Conservation (phyloP, 2,797 vertebrate species). For the Spondyliosoma cantharus region DNA sequence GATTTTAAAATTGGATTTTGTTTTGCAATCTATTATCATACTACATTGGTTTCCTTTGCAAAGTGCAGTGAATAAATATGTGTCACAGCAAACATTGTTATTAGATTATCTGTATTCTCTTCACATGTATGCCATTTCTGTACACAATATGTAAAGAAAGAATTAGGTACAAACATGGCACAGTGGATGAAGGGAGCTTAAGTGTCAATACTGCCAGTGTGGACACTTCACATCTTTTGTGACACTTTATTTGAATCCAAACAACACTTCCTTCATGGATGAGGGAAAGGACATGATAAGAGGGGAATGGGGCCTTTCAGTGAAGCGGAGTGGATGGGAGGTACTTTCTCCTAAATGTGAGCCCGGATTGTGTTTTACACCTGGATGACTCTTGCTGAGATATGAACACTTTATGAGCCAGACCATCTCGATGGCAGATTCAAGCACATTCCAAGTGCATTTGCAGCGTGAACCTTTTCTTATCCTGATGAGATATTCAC, state of each 20-base stretch:
- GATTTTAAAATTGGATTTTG: background rate
- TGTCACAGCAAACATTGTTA: background rate
- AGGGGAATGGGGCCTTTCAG: background rate
- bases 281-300: background rate
- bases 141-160: background rate
- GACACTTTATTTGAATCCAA: background rate
- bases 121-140: background rate
- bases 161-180: background rate
- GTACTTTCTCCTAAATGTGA: slow-evolving; percentile 44
- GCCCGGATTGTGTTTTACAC: slow-evolving; percentile 33
- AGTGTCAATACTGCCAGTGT: background rate
- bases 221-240: background rate
- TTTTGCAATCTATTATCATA: background rate
- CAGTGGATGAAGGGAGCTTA: background rate
- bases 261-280: slow-evolving; percentile 11
- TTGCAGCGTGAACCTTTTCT: background rate
- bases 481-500: slow-evolving; percentile 5
- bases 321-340: slow-evolving; percentile 3
- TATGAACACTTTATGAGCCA: background rate
- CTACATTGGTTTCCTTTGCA: background rate
- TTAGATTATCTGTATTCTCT: background rate
- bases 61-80: background rate
- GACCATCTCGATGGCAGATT: slow-evolving; percentile 9
- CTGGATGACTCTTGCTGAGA: slow-evolving; percentile 32
- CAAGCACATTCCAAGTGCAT: slow-evolving; percentile 27